A percentile compares a stretch with the other conserved stretches of the same genome.
phyloP scores from a whole-genome alignment of 1,140 invertebrate species.

The Platyura marginata region DNA sequence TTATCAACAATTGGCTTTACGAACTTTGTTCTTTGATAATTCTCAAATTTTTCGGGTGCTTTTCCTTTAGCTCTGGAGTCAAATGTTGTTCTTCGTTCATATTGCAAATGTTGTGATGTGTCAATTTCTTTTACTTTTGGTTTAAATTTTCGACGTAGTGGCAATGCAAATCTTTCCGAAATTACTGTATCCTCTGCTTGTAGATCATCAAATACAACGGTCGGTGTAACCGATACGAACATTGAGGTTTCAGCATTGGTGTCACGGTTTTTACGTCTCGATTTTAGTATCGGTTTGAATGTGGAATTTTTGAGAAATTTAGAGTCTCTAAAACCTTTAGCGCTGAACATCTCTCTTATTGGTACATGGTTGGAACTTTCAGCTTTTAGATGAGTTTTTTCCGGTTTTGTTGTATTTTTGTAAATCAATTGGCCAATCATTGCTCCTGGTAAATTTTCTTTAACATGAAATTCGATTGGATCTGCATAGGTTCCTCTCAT shows the following conservation, averaged over 20 bases:
- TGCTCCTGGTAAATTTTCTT: conserved; percentile 55
- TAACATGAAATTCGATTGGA: conserved; percentile 52
- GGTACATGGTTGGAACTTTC: no score
- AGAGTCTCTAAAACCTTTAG: not conserved
- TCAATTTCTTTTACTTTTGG: not conserved
- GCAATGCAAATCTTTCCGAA: not conserved
- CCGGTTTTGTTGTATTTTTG: conserved; percentile 30
- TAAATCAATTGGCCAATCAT: conserved; percentile 54
- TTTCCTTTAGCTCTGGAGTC: not conserved
- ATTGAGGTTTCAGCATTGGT: not conserved
- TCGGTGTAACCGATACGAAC: not conserved
- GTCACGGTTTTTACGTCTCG: not conserved
- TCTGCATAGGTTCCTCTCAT: conserved; percentile 42
- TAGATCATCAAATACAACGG: not conserved
- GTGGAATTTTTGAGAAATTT: not conserved
- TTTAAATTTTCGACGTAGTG: not conserved
- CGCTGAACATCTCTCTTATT: not conserved
- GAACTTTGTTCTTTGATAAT: not conserved
- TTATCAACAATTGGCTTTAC: not conserved
- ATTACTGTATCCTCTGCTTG: not conserved
- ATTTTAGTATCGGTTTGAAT: not conserved
- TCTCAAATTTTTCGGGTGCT: not conserved
- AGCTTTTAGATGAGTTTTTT: not conserved
- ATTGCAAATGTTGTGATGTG: not conserved
- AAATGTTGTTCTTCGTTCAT: not conserved